Evolutionary conservation across 1,140 invertebrate species (phyloP).

Genomic region (Euglossa dilemma): DNA sequence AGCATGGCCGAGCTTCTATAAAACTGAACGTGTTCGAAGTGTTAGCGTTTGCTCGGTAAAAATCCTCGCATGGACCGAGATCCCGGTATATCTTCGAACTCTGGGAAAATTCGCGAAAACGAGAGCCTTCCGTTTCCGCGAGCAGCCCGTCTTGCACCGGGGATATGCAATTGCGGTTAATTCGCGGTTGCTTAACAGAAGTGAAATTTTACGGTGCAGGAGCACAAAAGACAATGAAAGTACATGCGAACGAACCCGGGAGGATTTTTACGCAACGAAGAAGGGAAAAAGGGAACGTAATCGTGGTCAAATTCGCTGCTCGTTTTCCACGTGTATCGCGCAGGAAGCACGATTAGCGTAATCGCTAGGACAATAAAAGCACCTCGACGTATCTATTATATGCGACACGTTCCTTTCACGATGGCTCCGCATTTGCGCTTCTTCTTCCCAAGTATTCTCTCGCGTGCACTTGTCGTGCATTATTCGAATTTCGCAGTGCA

Average conservation of each 20-base stretch:
- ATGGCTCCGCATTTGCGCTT: constrained; percentile 6
- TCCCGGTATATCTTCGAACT: no score
- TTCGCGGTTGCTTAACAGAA: neutral
- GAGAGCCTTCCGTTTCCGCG: neutral
- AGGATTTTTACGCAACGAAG: neutral
- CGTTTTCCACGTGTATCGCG: neutral
- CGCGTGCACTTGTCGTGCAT: neutral
- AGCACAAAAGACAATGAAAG: neutral
- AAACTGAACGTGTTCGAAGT: no score
- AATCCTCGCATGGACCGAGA: no score
- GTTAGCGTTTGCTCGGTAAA: no score
- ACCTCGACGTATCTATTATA: constrained; percentile 14
- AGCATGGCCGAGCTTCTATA: no score
- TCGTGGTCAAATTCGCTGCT: neutral
- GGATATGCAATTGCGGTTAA: constrained; percentile 5
- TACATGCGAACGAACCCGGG: constrained; percentile 1
- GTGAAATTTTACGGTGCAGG: constrained; percentile 32
- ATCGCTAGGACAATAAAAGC: constrained; percentile 17
- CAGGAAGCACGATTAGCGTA: constrained; percentile 23
- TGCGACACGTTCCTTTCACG: constrained; percentile 29
- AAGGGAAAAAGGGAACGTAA: neutral
- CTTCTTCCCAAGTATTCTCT: neutral
- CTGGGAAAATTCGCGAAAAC: no score
- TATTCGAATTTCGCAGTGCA: neutral
- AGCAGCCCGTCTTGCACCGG: neutral